Evolutionary conservation across 2,888 invertebrate genomes (phyloP).

Genomic region (Drosophila austrosaltans): DNA sequence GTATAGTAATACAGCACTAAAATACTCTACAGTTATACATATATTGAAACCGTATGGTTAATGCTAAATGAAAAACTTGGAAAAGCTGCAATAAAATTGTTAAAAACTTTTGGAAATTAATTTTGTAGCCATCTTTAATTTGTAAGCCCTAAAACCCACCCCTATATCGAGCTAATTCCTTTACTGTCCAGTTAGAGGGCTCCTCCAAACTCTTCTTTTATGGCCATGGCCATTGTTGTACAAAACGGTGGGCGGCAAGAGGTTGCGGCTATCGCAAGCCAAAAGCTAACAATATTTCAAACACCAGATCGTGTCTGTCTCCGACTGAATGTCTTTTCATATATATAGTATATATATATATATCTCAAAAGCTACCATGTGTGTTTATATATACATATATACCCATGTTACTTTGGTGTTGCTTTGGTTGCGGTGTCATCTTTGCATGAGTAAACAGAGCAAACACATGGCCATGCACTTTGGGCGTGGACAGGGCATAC

Average conservation of each 20-base stretch:
- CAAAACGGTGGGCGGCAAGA: slow-evolving; percentile 47
- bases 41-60: too few relatives aligned
- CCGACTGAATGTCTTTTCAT: slow-evolving; percentile 7
- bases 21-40: not conserved
- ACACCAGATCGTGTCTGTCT: slow-evolving; percentile 62
- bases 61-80: too few relatives aligned
- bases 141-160: too few relatives aligned
- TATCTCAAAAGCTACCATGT: not conserved
- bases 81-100: too few relatives aligned
- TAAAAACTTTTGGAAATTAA: too few relatives aligned
- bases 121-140: too few relatives aligned
- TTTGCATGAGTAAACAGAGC: slow-evolving; percentile 73
- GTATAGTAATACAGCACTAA: not conserved
- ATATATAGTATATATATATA: slow-evolving; percentile 7
- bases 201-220: slow-evolving; percentile 11
- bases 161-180: too few relatives aligned
- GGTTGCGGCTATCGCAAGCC: slow-evolving; percentile 44
- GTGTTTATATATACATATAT: slow-evolving; percentile 5
- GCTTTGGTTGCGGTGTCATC: slow-evolving; percentile 65
- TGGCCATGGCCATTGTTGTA: slow-evolving; percentile 53
- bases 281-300: slow-evolving; percentile 80
- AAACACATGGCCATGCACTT: slow-evolving; percentile 20
- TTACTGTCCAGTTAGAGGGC: not conserved
- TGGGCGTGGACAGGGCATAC: slow-evolving; percentile 5
- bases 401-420: not conserved